These are phyloP conservation scores for Nerophis ophidion DNA, from an alignment of 2,113 vertebrate genomes.

Conservation along the genomic window DNA sequence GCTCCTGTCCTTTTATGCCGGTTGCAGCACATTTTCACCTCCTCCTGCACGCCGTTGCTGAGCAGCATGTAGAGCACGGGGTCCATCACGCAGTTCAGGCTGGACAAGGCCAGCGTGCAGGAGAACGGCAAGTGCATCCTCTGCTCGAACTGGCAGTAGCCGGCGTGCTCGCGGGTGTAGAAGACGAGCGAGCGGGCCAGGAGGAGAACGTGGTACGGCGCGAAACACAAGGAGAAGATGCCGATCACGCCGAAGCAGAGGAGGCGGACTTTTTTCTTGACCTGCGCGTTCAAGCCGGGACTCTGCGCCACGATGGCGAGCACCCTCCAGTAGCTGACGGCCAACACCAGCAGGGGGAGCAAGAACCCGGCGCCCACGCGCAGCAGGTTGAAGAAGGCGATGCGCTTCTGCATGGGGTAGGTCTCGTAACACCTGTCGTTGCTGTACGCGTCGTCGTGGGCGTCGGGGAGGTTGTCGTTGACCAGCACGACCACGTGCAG, in stretches of 20 bases:
- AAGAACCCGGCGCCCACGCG: slow-evolving; percentile 64
- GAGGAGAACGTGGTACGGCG: slow-evolving; percentile 74
- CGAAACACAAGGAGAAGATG: slow-evolving; percentile 74
- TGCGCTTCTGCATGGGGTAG: slow-evolving; percentile 41
- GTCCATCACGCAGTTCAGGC: slow-evolving; percentile 73
- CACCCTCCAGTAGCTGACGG: slow-evolving; percentile 66
- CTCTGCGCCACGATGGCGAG: slow-evolving; percentile 66
- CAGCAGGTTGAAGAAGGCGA: slow-evolving; percentile 67
- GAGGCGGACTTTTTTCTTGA: slow-evolving; percentile 68
- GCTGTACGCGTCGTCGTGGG: slow-evolving; percentile 28
- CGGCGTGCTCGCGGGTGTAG: rapidly evolving
- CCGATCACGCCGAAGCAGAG: slow-evolving; percentile 70
- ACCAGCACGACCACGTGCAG: slow-evolving; percentile 58
- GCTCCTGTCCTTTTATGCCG: background rate
- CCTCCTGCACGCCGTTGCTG: slow-evolving; percentile 63
- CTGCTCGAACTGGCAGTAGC: slow-evolving; percentile 66
- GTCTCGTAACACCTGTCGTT: slow-evolving; percentile 70
- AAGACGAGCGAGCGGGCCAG: slow-evolving; percentile 60
- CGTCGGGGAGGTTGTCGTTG: slow-evolving; percentile 38
- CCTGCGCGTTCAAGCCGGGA: slow-evolving; percentile 48
- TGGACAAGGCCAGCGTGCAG: slow-evolving; percentile 64
- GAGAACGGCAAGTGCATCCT: slow-evolving; percentile 61
- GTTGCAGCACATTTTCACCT: slow-evolving; percentile 43
- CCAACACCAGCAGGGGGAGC: slow-evolving; percentile 64
- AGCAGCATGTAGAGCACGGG: slow-evolving; percentile 74